These are phyloP conservation scores for Macaca nemestrina DNA, from an alignment of 2,113 vertebrate genomes.

Conservation along the genomic window DNA sequence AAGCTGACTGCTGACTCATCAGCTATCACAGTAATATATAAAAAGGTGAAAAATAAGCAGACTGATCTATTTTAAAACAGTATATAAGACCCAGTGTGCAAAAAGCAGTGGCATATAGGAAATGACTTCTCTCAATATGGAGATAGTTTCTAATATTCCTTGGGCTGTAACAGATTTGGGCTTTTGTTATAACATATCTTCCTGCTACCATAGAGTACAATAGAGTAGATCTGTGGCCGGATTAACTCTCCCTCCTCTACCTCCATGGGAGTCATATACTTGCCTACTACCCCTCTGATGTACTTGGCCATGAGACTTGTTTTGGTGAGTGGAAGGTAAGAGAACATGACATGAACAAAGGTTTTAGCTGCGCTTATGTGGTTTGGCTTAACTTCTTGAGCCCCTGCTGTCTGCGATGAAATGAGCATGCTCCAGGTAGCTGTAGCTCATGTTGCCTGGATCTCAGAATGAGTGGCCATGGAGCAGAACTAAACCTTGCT, in stretches of 20 bases:
- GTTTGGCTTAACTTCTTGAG: slow-evolving; percentile 1
- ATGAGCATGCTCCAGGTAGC: background rate
- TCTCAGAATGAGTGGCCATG: background rate
- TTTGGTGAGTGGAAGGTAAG: background rate
- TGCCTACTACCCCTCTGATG: background rate
- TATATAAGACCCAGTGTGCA: background rate
- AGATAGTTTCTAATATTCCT: background rate
- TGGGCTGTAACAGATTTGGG: background rate
- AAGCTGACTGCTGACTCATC: background rate
- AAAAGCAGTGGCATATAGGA: background rate
- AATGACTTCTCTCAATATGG: background rate
- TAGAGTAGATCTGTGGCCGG: background rate
- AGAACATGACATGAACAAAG: background rate
- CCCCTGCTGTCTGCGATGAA: background rate
- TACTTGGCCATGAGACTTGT: background rate
- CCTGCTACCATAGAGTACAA: background rate
- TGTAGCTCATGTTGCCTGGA: background rate
- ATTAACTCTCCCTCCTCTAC: background rate
- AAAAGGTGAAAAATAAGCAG: slow-evolving; percentile 17
- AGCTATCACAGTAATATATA: background rate
- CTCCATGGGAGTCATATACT: background rate
- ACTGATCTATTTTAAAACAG: slow-evolving; percentile 10
- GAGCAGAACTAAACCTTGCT: slow-evolving; percentile 14
- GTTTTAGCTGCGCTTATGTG: background rate
- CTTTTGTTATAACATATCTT: background rate